These are phyloP conservation scores for Salvelinus fontinalis DNA, from an alignment of 2,113 vertebrate species.

Conservation along the genomic window DNA sequence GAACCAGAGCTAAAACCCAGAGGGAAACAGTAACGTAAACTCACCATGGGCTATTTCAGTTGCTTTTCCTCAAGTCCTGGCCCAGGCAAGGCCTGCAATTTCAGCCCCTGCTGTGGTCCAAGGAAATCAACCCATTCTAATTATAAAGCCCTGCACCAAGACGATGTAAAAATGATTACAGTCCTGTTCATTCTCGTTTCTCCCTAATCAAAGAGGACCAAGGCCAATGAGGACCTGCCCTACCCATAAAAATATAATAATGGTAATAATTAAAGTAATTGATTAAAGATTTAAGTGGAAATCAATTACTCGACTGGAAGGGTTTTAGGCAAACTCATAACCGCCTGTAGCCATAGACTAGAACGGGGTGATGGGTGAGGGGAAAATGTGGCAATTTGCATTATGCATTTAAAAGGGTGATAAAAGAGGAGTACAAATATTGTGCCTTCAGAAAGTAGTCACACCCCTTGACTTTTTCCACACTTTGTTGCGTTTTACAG, in stretches of 20 bases:
- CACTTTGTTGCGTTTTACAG: too few species aligned
- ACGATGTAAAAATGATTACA: conserved; percentile 77
- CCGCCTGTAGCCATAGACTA: background rate
- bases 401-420: too few species aligned
- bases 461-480: too few species aligned
- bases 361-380: too few species aligned
- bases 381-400: too few species aligned
- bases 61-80: conserved; percentile 61
- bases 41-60: conserved; percentile 66
- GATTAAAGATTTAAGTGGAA: conserved; percentile 54
- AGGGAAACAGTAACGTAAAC: conserved; percentile 59
- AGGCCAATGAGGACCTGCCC: conserved; percentile 55
- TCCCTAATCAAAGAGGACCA: conserved; percentile 64
- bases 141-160: conserved; percentile 65
- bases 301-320: conserved; percentile 44
- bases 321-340: background rate
- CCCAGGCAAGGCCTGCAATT: conserved; percentile 72
- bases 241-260: conserved; percentile 49
- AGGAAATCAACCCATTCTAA: conserved; percentile 74
- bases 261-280: conserved; percentile 59
- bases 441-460: too few species aligned
- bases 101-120: conserved; percentile 69
- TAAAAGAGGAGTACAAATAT: too few species aligned
- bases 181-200: conserved; percentile 57
- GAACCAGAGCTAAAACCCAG: conserved; percentile 55